These are phyloP conservation scores for Brienomyrus brachyistius DNA, from an alignment of 2,113 vertebrate genomes.

Conservation along the genomic window DNA sequence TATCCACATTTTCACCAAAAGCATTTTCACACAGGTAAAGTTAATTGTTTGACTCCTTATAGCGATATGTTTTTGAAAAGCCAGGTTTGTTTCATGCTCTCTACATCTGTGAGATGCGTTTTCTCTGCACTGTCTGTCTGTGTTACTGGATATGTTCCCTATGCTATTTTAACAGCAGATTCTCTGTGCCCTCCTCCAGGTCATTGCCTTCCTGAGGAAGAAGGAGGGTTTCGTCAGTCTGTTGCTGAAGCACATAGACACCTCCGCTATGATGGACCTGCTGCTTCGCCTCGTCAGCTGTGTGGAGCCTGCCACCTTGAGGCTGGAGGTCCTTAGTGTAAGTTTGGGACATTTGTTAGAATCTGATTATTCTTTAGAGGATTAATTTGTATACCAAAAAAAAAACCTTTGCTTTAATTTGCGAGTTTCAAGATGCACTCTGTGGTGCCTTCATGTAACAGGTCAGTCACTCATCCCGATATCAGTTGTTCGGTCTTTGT, in stretches of 20 bases:
- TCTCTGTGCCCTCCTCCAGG: slow-evolving; percentile 46
- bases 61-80: background rate
- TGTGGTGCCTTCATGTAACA: background rate
- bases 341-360: slow-evolving; percentile 35
- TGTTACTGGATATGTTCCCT: background rate
- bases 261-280: slow-evolving; percentile 95
- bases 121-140: background rate
- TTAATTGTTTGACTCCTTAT: background rate
- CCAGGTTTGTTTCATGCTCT: slow-evolving; percentile 62
- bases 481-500: background rate
- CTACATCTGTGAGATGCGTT: background rate
- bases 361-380: background rate
- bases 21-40: background rate
- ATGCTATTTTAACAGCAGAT: background rate
- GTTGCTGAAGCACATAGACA: slow-evolving; percentile 87
- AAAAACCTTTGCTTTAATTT: background rate
- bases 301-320: slow-evolving; percentile 79
- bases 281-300: slow-evolving; percentile 90
- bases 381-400: background rate
- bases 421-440: background rate
- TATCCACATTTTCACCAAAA: background rate
- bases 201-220: slow-evolving; percentile 81
- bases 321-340: slow-evolving; percentile 86
- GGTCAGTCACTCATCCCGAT: background rate
- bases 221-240: slow-evolving; percentile 81